Conservation (phyloP, 2,888 invertebrate species). For the Microchrysa polita region DNA sequence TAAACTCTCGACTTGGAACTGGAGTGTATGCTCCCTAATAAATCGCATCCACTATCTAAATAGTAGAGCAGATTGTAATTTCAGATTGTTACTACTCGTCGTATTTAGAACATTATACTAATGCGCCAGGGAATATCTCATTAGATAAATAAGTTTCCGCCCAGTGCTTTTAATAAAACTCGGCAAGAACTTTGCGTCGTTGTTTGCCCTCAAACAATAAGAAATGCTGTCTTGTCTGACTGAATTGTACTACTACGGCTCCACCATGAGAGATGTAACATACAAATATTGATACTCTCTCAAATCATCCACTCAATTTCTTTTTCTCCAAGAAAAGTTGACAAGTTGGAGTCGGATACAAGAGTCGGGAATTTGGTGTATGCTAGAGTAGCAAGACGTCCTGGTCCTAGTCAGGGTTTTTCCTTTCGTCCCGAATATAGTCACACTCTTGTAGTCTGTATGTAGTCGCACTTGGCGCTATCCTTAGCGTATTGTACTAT, state of each 20-base stretch:
- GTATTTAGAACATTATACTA: constrained; percentile 8
- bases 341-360: constrained; percentile 28
- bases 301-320: constrained; percentile 44
- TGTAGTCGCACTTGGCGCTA: constrained; percentile 17
- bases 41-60: background rate
- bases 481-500: constrained; percentile 12
- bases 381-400: background rate
- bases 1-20: no score
- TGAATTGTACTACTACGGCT: constrained; percentile 31
- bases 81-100: constrained; percentile 20
- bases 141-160: constrained; percentile 40
- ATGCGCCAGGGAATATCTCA: constrained; percentile 32
- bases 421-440: constrained; percentile 7
- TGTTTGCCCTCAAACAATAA: constrained; percentile 37
- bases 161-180: constrained; percentile 41
- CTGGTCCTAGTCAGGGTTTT: no score
- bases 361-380: background rate
- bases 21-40: no score
- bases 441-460: constrained; percentile 14
- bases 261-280: constrained; percentile 34
- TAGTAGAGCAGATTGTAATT: constrained; percentile 3
- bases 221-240: constrained; percentile 29
- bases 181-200: constrained; percentile 28
- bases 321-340: constrained; percentile 41
- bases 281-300: constrained; percentile 43